Percentiles rank a stretch among this genome's conserved stretches.
These are phyloP conservation scores for Phymastichus coffea DNA, from an alignment of 1,140 invertebrate genomes.

Conservation along the genomic window DNA sequence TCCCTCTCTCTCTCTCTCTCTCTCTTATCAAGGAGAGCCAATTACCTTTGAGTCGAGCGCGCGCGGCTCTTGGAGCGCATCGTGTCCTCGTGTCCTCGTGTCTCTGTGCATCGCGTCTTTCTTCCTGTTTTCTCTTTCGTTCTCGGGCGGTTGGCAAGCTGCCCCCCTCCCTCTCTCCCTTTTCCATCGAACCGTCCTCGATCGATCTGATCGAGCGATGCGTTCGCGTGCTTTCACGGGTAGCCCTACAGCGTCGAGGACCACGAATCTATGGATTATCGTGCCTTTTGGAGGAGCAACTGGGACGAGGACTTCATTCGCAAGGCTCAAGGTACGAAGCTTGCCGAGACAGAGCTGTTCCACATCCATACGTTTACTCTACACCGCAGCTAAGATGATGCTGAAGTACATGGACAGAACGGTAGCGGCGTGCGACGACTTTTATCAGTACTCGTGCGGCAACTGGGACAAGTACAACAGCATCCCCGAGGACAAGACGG, in stretches of 20 bases:
- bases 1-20: too few relatives aligned
- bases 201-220: too few relatives aligned
- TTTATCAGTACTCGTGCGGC: conserved; percentile 88
- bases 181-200: too few relatives aligned
- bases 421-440: conserved; percentile 85
- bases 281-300: conserved; percentile 59
- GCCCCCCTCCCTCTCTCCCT: too few relatives aligned
- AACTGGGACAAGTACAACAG: conserved; percentile 82
- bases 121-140: too few relatives aligned
- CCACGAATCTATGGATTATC: conserved; percentile 35
- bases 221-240: neutral
- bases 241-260: conserved; percentile 13
- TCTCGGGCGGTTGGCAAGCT: too few relatives aligned
- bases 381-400: conserved; percentile 64
- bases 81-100: too few relatives aligned
- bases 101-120: too few relatives aligned
- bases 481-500: conserved; percentile 80
- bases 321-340: conserved; percentile 35
- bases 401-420: conserved; percentile 73
- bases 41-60: too few relatives aligned
- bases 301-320: conserved; percentile 45
- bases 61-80: too few relatives aligned
- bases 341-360: neutral
- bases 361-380: neutral
- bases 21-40: too few relatives aligned